Base-by-base conservation (phyloP, 2,888 invertebrate genomes). In the Lagria hirta region DNA sequence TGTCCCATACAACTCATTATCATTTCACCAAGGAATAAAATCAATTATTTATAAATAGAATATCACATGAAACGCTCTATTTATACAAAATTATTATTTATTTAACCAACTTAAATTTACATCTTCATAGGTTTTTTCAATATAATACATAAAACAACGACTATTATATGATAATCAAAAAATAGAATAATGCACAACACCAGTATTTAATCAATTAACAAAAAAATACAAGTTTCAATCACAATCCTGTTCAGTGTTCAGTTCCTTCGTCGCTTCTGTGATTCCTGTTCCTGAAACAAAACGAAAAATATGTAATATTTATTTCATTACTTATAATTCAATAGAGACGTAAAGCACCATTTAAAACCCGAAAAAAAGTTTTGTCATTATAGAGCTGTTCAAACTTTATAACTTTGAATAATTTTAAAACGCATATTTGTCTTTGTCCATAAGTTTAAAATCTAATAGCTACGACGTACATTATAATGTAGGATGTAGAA, bases 261-360 rank as follows among this genome's bases (percentile, higher is more conserved):
- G 52, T 69, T 63, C 52, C 62, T 64, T 35, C 68, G 66, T 58
- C 69, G 70, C 61, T 69, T 67, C 49, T 64, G 63, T 20, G 68
- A 62, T 21, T 69, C 67, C 62, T 71, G 66, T 55, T 71, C 69
- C 70, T 70, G 49, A 30, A 67, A 68, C 15, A 45, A 63, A 62
- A 27, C 35, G 41, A 52, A 51, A 45, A 40, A 21, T 10, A 33
- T 20, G 3, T 22, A 3, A 5, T 11, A 10, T 16, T 15, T 4
- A 4, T 18, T 18, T 24, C 8, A 5, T 10, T 7, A 10, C 7
- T 24, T 15, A 15, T 11, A 12, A 12, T 1, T 12, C 5, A 23
- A 13, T 21, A 21, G 18, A 24, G n/a, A 13, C 14, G 23, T 1
- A 16, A 30, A 17, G 20, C 24, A 32, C 12, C 40, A 54, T 29